phyloP scores from a whole-genome alignment of 1,140 invertebrate genomes.

The Sogatella furcifera region DNA sequence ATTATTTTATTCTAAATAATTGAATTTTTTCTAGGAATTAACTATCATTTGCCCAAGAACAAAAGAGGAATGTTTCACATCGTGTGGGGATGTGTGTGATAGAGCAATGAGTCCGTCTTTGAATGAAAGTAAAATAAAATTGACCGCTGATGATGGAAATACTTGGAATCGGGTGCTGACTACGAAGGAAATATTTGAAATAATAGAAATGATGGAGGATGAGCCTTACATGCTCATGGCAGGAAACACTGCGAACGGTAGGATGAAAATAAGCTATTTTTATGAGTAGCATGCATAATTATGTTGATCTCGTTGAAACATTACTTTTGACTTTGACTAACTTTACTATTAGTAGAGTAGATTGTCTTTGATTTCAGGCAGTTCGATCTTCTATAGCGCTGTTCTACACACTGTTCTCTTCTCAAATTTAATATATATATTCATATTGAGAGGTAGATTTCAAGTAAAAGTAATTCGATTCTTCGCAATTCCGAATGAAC shows the following conservation, averaged over 20 bases:
- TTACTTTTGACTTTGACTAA: too few relatives aligned
- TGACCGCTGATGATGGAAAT: neutral
- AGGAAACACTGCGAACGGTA: slow-evolving; percentile 4
- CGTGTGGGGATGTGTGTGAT: neutral
- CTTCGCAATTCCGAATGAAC: too few relatives aligned
- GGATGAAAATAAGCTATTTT: neutral
- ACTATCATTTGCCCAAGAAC: neutral
- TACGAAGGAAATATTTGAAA: slow-evolving; percentile 2
- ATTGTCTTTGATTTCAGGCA: too few relatives aligned
- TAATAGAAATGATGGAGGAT: neutral
- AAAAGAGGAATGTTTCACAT: neutral
- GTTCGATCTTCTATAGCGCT: too few relatives aligned
- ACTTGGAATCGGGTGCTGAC: neutral
- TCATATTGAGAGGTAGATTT: too few relatives aligned
- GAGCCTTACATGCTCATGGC: slow-evolving; percentile 1
- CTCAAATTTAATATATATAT: too few relatives aligned
- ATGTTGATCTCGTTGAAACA: too few relatives aligned
- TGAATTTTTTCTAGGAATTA: neutral
- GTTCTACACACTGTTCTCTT: too few relatives aligned
- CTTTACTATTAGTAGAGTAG: too few relatives aligned
- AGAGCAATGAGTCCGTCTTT: neutral
- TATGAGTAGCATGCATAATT: too few relatives aligned
- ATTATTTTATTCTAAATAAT: neutral
- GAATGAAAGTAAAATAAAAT: neutral
- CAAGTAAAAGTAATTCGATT: too few relatives aligned